Percentiles rank a stretch among this genome's conserved stretches.
phyloP scores from a whole-genome alignment of 2,888 invertebrate species.

The Tyria jacobaeae region DNA sequence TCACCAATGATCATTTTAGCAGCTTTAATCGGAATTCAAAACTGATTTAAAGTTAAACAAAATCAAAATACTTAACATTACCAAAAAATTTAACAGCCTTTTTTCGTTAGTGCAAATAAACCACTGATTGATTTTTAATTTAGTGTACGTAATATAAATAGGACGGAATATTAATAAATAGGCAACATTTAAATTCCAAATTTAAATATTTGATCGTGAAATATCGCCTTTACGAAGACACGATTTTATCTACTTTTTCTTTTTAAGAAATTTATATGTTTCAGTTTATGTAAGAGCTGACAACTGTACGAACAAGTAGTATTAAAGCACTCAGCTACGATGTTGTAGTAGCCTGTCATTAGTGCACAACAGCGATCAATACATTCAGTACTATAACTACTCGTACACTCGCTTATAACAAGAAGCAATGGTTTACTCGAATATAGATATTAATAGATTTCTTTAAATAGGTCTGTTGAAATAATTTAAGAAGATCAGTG shows the following conservation, averaged over 20 bases:
- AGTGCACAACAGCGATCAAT: conserved; percentile 30
- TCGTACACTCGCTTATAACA: background rate
- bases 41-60: too few species aligned
- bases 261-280: too few species aligned
- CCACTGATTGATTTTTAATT: background rate
- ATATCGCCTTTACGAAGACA: too few species aligned
- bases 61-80: background rate
- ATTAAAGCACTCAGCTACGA: conserved; percentile 19
- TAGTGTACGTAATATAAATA: background rate
- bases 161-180: background rate
- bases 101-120: background rate
- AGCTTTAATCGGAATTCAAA: too few species aligned
- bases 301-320: conserved; percentile 14
- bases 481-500: too few species aligned
- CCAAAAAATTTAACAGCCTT: background rate
- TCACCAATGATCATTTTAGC: too few species aligned
- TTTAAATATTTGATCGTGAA: background rate
- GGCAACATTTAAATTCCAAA: background rate
- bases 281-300: conserved; percentile 5
- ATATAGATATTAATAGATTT: background rate
- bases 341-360: conserved; percentile 30
- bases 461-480: too few species aligned
- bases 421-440: background rate
- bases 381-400: conserved; percentile 17
- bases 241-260: too few species aligned